A percentile compares a stretch with the other conserved stretches of the same genome.
phyloP scores from a whole-genome alignment of 2,113 vertebrate genomes.

The Phocoena sinus region DNA sequence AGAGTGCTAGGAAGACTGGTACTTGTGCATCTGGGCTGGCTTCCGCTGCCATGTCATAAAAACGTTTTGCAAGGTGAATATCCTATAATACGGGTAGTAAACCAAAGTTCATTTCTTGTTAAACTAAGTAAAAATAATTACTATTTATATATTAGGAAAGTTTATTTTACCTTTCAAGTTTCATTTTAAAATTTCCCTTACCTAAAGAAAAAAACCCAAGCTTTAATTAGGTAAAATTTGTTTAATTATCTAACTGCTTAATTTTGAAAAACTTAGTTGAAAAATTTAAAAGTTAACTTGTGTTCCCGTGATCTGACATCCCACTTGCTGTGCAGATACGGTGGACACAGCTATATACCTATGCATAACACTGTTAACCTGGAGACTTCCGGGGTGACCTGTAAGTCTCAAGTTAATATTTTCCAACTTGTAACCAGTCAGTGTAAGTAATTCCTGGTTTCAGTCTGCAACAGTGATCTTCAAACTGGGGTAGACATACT shows the following conservation, averaged over 20 bases:
- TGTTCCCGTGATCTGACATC: not conserved
- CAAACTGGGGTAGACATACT: not conserved
- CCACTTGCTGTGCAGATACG: not conserved
- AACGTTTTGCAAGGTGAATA: slow-evolving; percentile 96
- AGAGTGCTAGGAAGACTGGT: slow-evolving; percentile 95
- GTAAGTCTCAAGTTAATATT: not conserved
- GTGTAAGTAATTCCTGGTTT: not conserved
- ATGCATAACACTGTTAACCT: not conserved
- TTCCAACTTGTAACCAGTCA: not conserved
- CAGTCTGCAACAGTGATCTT: not conserved
- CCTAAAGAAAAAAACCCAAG: not conserved
- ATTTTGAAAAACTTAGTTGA: not conserved
- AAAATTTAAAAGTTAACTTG: not conserved
- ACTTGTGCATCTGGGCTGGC: slow-evolving; percentile 98
- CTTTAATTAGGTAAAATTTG: not conserved
- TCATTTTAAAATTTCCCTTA: slow-evolving; percentile 38
- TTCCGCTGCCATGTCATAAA: slow-evolving; percentile 99
- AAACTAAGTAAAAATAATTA: not conserved
- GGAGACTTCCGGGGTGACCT: not conserved
- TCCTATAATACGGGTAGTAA: slow-evolving; percentile 83
- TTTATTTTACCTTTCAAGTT: slow-evolving; percentile 28
- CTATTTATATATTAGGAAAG: not conserved
- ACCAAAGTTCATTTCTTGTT: slow-evolving; percentile 13
- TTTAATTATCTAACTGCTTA: slow-evolving; percentile 1
- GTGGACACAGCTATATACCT: not conserved